These are phyloP conservation scores for Heliconius ismenius DNA, from an alignment of 2,888 invertebrate species.

Conservation along the genomic window DNA sequence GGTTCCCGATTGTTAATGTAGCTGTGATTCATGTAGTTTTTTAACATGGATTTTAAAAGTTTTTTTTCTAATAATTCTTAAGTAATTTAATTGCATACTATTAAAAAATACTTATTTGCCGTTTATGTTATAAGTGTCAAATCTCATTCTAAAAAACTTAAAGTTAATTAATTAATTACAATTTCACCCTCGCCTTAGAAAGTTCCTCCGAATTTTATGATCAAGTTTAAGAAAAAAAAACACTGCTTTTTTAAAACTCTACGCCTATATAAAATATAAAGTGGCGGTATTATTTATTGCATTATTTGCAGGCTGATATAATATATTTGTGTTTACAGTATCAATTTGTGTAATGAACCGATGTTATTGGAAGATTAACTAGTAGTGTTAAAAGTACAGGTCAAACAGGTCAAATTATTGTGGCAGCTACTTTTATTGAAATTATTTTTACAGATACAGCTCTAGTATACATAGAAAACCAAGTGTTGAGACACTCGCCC, in stretches of 20 bases:
- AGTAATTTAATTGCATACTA: neutral
- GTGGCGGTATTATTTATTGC: neutral
- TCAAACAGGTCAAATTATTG: neutral
- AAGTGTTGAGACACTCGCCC: no score
- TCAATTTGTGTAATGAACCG: slow-evolving; percentile 11
- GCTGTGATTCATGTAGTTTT: neutral
- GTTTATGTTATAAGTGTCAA: neutral
- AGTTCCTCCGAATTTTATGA: slow-evolving; percentile 2
- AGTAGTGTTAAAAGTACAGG: neutral
- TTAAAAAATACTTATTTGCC: neutral
- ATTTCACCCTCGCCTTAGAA: slow-evolving; percentile 3
- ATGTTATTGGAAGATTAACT: slow-evolving; percentile 18
- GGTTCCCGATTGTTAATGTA: neutral
- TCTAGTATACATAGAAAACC: no score
- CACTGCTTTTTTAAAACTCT: neutral
- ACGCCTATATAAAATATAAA: neutral
- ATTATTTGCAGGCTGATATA: neutral
- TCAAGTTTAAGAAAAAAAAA: neutral
- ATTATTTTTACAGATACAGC: neutral
- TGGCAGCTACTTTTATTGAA: neutral
- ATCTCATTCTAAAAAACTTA: neutral
- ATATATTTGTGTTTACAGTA: neutral
- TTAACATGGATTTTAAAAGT: neutral
- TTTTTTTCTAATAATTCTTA: neutral
- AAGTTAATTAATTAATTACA: slow-evolving; percentile 16